Percentiles rank a stretch among this genome's conserved stretches.
phyloP scores from a whole-genome alignment of 1,140 invertebrate species.

The Drosophila seguyi region DNA sequence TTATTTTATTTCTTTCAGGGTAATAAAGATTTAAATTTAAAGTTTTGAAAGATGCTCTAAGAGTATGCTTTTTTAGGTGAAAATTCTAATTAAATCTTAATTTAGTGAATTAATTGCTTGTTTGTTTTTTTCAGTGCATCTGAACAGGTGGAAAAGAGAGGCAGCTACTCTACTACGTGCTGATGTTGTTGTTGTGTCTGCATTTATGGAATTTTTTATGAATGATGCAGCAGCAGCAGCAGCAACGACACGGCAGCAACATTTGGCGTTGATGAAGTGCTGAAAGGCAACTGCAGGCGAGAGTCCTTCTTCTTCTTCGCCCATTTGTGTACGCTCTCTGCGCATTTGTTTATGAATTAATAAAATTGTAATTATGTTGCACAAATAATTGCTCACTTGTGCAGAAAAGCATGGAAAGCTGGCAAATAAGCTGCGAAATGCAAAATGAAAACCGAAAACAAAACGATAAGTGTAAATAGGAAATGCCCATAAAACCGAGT shows the following conservation, averaged over 20 bases:
- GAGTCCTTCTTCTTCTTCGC: constrained; percentile 40
- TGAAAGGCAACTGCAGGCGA: constrained; percentile 40
- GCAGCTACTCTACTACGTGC: constrained; percentile 21
- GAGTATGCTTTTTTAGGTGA: too few species aligned
- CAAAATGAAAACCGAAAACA: constrained; percentile 41
- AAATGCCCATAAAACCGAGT: constrained; percentile 46
- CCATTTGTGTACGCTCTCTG: constrained; percentile 43
- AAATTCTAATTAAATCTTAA: too few species aligned
- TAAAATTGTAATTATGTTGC: constrained; percentile 80
- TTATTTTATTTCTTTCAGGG: too few species aligned
- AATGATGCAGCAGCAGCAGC: constrained; percentile 64
- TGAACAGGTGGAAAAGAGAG: constrained; percentile 26
- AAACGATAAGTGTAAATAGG: constrained; percentile 51
- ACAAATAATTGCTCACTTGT: constrained; percentile 77
- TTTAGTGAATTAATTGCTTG: too few species aligned
- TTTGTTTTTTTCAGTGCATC: not conserved
- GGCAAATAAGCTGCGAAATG: constrained; percentile 23
- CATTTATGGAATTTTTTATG: constrained; percentile 74
- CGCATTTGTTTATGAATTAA: constrained; percentile 79
- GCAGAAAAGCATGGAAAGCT: constrained; percentile 51
- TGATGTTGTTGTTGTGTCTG: constrained; percentile 52
- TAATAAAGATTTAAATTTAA: too few species aligned
- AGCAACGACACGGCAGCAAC: constrained; percentile 33
- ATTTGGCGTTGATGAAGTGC: constrained; percentile 63
- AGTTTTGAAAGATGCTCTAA: too few species aligned